A percentile compares a stretch with the other conserved stretches of the same genome.
Conservation (phyloP, 2,888 invertebrate species). For the Chydorus sphaericus region DNA sequence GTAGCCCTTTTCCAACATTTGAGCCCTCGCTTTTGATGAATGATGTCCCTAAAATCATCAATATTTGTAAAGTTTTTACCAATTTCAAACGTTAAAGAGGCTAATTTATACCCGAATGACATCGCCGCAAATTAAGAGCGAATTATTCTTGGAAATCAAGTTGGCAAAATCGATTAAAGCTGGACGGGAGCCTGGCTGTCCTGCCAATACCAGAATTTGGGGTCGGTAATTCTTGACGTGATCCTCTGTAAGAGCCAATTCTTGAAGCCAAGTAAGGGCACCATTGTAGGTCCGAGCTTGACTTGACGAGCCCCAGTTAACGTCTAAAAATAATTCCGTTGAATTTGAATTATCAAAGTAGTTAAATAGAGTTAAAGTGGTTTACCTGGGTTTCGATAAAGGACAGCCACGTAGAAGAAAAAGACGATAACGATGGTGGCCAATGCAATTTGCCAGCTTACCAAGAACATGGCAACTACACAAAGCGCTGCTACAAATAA, state of each 20-base stretch:
- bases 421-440: constrained; percentile 32
- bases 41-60: constrained; percentile 19
- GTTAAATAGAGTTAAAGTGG: background rate
- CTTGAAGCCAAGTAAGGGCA: constrained; percentile 74
- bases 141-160: constrained; percentile 79
- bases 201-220: constrained; percentile 73
- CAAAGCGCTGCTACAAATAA: constrained; percentile 30
- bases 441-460: constrained; percentile 37
- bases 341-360: background rate
- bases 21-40: constrained; percentile 21
- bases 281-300: constrained; percentile 93
- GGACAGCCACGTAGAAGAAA: constrained; percentile 37
- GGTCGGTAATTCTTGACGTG: constrained; percentile 91
- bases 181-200: constrained; percentile 74
- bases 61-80: background rate
- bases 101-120: constrained; percentile 42
- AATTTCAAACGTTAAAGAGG: background rate
- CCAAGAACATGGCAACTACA: constrained; percentile 36
- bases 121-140: constrained; percentile 85
- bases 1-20: constrained; percentile 26
- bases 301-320: constrained; percentile 97
- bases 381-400: constrained; percentile 39
- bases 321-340: constrained; percentile 41
- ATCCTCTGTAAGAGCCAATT: constrained; percentile 76
- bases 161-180: constrained; percentile 82